Conservation (phyloP, 1,140 invertebrate genomes). For the Ceratoteleas bidentatus region DNA sequence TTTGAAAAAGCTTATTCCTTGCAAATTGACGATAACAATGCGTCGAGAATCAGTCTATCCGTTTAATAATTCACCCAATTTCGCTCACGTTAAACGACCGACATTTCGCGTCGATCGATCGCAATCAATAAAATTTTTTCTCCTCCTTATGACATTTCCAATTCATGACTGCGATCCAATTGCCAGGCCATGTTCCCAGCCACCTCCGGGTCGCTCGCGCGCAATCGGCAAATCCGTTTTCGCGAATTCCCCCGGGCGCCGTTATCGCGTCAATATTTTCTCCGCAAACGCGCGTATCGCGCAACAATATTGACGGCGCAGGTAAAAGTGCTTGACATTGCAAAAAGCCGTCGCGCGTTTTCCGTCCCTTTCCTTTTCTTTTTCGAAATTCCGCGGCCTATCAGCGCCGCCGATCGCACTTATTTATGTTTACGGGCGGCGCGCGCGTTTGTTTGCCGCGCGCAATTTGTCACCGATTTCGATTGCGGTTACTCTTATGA, state of each 20-base stretch:
- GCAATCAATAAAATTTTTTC: background rate
- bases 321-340: conserved; percentile 9
- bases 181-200: too few relatives aligned
- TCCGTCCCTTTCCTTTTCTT: background rate
- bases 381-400: background rate
- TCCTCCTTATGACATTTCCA: too few relatives aligned
- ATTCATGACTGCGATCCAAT: too few relatives aligned
- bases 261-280: conserved; percentile 23
- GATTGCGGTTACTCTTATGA: conserved; percentile 10
- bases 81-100: too few relatives aligned
- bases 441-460: background rate
- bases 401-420: background rate
- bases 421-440: background rate
- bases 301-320: conserved; percentile 22
- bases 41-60: too few relatives aligned
- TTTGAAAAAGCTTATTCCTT: too few relatives aligned
- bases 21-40: too few relatives aligned
- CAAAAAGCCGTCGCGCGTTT: background rate
- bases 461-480: conserved; percentile 4
- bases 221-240: conserved; percentile 11
- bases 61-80: too few relatives aligned
- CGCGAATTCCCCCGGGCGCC: background rate
- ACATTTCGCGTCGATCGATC: background rate
- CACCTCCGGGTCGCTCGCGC: too few relatives aligned
- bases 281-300: conserved; percentile 6